Evolutionary conservation across 2,113 vertebrate species (phyloP).

Genomic region (Cynopterus brachyotis): DNA sequence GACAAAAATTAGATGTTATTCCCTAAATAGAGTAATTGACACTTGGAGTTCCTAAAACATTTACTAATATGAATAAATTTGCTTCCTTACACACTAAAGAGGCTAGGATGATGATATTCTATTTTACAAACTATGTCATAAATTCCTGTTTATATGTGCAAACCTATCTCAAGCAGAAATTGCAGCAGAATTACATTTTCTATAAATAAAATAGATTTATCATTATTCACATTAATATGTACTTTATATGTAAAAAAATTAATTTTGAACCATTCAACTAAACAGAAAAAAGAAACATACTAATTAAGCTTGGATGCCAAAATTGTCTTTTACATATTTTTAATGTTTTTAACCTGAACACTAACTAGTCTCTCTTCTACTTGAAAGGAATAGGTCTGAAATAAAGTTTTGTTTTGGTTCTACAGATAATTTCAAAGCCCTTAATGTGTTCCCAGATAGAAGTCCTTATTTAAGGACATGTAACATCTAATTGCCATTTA

Average conservation of each 20-base stretch:
- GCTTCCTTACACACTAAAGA: slow-evolving; percentile 26
- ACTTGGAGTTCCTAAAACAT: slow-evolving; percentile 21
- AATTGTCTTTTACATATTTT: slow-evolving; percentile 25
- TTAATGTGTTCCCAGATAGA: not conserved
- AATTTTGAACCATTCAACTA: slow-evolving; percentile 41
- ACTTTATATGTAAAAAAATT: slow-evolving; percentile 28
- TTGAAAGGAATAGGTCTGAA: slow-evolving; percentile 43
- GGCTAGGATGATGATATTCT: not conserved
- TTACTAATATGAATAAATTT: slow-evolving; percentile 10
- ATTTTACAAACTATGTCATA: not conserved
- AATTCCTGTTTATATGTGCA: not conserved
- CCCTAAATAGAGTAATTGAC: not conserved
- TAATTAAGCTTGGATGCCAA: slow-evolving; percentile 9
- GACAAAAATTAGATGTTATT: slow-evolving; percentile 45
- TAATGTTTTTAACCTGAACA: slow-evolving; percentile 33
- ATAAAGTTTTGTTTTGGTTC: slow-evolving; percentile 54
- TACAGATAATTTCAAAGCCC: not conserved
- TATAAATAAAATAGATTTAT: slow-evolving; percentile 35
- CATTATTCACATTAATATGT: slow-evolving; percentile 30
- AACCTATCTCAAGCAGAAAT: not conserved
- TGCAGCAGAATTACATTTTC: slow-evolving; percentile 5
- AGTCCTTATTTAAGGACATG: not conserved
- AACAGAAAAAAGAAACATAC: slow-evolving; percentile 44
- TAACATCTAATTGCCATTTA: not conserved
- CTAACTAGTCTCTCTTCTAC: slow-evolving; percentile 23